Evolutionary conservation across 1,140 invertebrate genomes (phyloP).

Genomic region (Drosophila bifasciata): DNA sequence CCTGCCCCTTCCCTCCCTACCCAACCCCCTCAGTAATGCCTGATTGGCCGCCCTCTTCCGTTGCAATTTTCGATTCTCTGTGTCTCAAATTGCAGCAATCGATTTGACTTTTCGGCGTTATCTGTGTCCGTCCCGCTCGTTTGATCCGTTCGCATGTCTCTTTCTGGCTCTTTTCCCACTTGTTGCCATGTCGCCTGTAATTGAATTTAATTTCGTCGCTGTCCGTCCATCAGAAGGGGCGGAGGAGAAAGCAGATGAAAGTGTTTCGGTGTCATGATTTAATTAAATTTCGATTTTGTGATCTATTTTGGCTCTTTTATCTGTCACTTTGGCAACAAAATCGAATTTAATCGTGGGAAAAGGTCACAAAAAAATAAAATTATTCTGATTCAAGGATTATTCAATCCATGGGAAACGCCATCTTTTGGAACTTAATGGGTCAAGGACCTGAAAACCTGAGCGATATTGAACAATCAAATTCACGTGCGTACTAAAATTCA

Average conservation of each 20-base stretch:
- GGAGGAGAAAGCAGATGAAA: constrained; percentile 19
- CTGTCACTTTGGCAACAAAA: constrained; percentile 31
- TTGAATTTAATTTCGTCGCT: constrained; percentile 73
- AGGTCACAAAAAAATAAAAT: constrained; percentile 35
- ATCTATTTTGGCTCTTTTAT: constrained; percentile 69
- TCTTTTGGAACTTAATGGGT: constrained; percentile 11
- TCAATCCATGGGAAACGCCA: constrained; percentile 41
- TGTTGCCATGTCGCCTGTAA: constrained; percentile 55
- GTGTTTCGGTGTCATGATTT: constrained; percentile 78
- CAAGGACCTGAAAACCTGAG: constrained; percentile 12
- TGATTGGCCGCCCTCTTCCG: constrained; percentile 63
- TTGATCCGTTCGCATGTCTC: constrained; percentile 3
- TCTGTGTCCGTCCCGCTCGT: constrained; percentile 14
- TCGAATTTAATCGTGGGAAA: constrained; percentile 53
- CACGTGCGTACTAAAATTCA: constrained; percentile 14
- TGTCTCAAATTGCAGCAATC: constrained; percentile 78
- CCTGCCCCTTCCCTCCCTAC: not conserved
- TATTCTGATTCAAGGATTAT: constrained; percentile 29
- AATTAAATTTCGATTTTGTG: constrained; percentile 69
- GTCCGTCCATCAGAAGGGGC: constrained; percentile 7
- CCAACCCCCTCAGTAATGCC: constrained; percentile 37
- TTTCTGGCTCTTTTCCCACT: constrained; percentile 23
- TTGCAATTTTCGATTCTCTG: constrained; percentile 50
- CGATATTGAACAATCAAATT: constrained; percentile 19
- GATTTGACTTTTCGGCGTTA: constrained; percentile 50